Evolutionary conservation across 1,140 invertebrate species (phyloP).

Genomic region (Drosophila ironensis): DNA sequence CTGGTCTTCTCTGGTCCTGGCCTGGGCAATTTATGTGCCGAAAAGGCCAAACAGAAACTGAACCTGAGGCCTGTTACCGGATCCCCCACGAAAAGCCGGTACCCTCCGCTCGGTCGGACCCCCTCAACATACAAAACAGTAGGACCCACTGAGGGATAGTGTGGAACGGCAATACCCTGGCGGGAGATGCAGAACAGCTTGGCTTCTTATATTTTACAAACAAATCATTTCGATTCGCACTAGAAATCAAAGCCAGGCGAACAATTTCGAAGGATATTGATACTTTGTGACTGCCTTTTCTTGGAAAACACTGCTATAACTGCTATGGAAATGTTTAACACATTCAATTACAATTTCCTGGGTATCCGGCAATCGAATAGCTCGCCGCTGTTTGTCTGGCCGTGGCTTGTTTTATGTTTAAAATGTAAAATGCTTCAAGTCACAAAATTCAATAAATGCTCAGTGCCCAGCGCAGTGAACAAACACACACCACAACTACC

Average conservation of each 20-base stretch:
- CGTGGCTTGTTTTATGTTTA: conserved; percentile 52
- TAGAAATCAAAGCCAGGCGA: too few species aligned
- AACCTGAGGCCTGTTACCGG: conserved; percentile 34
- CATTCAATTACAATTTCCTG: neutral
- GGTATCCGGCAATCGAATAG: neutral
- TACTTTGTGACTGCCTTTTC: too few species aligned
- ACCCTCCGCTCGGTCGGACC: neutral
- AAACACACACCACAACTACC: neutral
- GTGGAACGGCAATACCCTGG: too few species aligned
- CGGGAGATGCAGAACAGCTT: too few species aligned
- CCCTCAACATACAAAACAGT: neutral
- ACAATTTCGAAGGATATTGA: too few species aligned
- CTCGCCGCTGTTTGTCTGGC: too few species aligned
- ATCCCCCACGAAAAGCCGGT: neutral
- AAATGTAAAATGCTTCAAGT: conserved; percentile 66
- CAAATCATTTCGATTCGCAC: too few species aligned
- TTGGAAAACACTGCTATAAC: too few species aligned
- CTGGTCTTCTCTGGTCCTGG: neutral
- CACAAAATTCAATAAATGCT: conserved; percentile 70
- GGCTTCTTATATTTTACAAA: too few species aligned
- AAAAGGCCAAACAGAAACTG: conserved; percentile 51
- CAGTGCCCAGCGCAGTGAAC: conserved; percentile 6
- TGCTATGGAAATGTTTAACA: too few species aligned
- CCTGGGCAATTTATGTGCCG: conserved; percentile 56
- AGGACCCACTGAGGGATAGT: neutral